Evolutionary conservation across 2,113 vertebrate genomes (phyloP).

Genomic region (Cyrtonyx montezumae): DNA sequence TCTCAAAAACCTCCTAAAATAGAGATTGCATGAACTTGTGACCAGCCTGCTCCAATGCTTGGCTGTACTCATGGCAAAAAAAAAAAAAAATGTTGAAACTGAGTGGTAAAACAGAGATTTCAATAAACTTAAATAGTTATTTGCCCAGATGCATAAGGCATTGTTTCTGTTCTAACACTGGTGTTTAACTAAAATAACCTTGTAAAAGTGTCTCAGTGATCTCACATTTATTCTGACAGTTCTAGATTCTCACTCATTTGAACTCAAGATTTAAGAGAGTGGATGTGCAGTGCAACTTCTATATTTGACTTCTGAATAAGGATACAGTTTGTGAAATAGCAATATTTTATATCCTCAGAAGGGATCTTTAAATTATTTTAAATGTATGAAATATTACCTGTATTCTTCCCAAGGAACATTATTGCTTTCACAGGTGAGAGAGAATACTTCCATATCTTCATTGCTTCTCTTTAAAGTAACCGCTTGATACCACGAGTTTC

Average conservation of each 20-base stretch:
- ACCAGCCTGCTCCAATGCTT: neutral
- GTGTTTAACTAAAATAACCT: neutral
- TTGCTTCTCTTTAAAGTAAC: conserved; percentile 9
- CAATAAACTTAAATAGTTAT: neutral
- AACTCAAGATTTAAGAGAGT: neutral
- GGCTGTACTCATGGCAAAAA: neutral
- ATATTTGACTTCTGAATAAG: neutral
- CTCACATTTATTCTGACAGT: neutral
- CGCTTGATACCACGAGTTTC: neutral
- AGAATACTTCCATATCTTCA: neutral
- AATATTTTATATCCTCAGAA: neutral
- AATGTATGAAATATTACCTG: neutral
- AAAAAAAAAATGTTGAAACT: neutral
- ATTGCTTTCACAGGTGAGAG: neutral
- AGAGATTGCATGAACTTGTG: rapidly evolving
- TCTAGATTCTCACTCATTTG: neutral
- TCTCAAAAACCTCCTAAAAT: neutral
- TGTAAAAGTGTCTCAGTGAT: neutral
- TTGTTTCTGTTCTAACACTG: neutral
- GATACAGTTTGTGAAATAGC: neutral
- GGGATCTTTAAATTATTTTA: neutral
- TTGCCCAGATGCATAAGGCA: neutral
- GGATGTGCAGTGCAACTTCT: neutral
- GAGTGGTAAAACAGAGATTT: neutral
- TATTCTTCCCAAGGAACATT: neutral